Evolutionary conservation across 2,888 invertebrate species (phyloP), one percentile per base, ranked within the genome.

Genomic region (Artemia sinica): DNA sequence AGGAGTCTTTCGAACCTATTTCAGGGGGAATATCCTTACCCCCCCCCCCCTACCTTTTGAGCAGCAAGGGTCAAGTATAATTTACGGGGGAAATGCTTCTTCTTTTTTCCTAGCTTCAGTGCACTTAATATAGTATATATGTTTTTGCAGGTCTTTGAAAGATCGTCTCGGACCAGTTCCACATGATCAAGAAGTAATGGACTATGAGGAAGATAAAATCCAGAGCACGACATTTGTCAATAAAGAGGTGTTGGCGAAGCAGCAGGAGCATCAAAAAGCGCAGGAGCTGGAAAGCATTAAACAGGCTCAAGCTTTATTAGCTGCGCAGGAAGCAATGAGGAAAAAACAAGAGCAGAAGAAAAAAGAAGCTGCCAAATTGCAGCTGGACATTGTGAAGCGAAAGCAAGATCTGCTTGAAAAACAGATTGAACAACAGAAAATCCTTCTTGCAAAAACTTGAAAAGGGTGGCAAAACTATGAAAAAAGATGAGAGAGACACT

Each of bases 331-430:
- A 72, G 84, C 84, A 65, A 79, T 86, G 67, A 86, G 86, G 73
- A 86, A 86, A 75, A 85, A 85, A 71, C 85, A 86, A 73, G 86
- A 88, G 74, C 86, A 87, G 73, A 84, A 86, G 73, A 82, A 85
- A 70, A 49, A 77, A 75, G 86, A 87, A 72, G 86, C 86, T 2
- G 77, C 86, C 50, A 88, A 88, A 75, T 81, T 89, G 67, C 88
- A 88, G 0, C 84, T 86, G 73, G 89, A 91, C 74, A 80, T 92
- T 74, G 85, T 89, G 69, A 89, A 89, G 75, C 82, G 91, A 0
- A 91, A 91, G 72, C 89, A 91, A 74, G 88, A 88, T 72, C 77
- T 95, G 71, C 78, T 95, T n/a, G 86, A 91, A 72, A 91, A 89
- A 71, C 91, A 93, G 76, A 80, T 95, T n/a, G 85, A 86, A 50